Evolutionary conservation across 2,888 invertebrate species (phyloP), one percentile per base, ranked within the genome.

Genomic region (Scelioninae gen. 2): DNA sequence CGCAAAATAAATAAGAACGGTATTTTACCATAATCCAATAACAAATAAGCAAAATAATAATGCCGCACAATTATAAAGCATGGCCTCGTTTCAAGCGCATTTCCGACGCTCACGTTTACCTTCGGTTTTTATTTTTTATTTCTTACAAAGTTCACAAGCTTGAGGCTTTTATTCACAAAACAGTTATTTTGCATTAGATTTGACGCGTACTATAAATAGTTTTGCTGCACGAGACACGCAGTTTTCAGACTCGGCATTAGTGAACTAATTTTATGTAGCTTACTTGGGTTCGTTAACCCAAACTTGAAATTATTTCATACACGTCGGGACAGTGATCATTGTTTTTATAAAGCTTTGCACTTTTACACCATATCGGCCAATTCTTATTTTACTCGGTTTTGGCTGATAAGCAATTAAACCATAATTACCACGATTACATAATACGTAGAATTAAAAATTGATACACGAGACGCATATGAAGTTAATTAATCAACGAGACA

Each of bases 181-280:
- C 57, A 25, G 60, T 25, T 60, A 60, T 60, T 68, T 68, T 68
- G 52, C 52, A 60, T 68, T 68, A 60, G 19, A 58, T 52, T 76
- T 79, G 78, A 79, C 73, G 76, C 70, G 46, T 57, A 67, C 78
- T 84, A 83, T 81, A 83, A 84, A 84, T 84, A 83, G 80, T 75
- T 77, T 75, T 63, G 74, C 79, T 74, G 76, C 76, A 77, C 75
- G 81, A 80, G 80, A 79, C 78, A 64, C 73, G 75, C 78, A 77
- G 77, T 78, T 81, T 78, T 79, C 78, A 78, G 76, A 77, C 76
- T 73, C 81, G 82, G 79, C 76, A 76, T 75, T 75, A 76, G 76
- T 80, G 79, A 79, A 84, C 83, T 83, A 83, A 84, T 83, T 84
- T 78, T 81, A 78, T 79, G 81, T 78, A 79, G 77, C 79, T 76